These are phyloP conservation scores for Paramisgurnus dabryanus DNA, from an alignment of 2,113 vertebrate species.

Conservation along the genomic window DNA sequence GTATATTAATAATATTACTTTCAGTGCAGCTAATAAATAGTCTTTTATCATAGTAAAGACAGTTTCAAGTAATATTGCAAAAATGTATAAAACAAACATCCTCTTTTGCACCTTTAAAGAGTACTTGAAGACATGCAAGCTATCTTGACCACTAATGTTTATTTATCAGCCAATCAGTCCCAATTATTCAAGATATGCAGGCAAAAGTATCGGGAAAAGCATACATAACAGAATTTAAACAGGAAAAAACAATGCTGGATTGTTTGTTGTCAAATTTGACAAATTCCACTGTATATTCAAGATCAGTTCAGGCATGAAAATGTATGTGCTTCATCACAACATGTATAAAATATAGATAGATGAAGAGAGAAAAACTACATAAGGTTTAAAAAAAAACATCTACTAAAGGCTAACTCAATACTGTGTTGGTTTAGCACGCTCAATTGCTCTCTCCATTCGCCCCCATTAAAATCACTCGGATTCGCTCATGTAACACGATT, in stretches of 20 bases:
- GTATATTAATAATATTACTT: no score
- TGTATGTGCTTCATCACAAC: neutral
- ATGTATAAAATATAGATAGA: conserved; percentile 5
- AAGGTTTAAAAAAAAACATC: neutral
- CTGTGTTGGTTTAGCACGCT: conserved; percentile 67
- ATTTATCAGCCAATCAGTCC: neutral
- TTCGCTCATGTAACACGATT: conserved; percentile 78
- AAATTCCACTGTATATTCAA: conserved; percentile 25
- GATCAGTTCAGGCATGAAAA: conserved; percentile 29
- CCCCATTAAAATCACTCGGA: conserved; percentile 72
- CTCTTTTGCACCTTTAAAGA: neutral
- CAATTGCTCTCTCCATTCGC: conserved; percentile 68
- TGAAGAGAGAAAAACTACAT: neutral
- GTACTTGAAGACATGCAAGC: neutral
- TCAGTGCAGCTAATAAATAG: no score
- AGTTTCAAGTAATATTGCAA: no score
- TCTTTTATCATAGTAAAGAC: no score
- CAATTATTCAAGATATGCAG: neutral
- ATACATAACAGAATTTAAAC: conserved; percentile 1
- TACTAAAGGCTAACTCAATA: conserved; percentile 61
- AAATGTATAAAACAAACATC: no score
- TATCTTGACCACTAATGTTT: neutral
- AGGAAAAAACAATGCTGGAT: neutral
- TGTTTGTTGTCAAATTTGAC: conserved; percentile 12
- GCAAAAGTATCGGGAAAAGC: neutral